Percentiles rank a stretch among this genome's conserved stretches.
Evolutionary conservation across 1,140 invertebrate species (phyloP).

Genomic region (Dreissena polymorpha): DNA sequence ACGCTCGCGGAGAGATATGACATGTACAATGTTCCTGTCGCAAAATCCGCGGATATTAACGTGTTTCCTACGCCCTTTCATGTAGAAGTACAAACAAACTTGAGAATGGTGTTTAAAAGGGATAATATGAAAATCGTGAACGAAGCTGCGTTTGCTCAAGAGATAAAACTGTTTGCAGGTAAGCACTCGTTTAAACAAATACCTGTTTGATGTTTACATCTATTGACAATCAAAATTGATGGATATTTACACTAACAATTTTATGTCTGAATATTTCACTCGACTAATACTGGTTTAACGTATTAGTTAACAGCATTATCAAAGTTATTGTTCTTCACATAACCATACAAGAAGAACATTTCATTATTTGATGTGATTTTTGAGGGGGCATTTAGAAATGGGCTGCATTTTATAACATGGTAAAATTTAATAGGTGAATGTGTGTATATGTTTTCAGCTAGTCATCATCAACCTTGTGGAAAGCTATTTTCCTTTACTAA

Average conservation of each 20-base stretch:
- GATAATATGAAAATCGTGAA: constrained; percentile 27
- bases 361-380: too few species aligned
- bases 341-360: too few species aligned
- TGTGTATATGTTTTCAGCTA: too few species aligned
- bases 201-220: not conserved
- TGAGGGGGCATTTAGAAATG: not conserved
- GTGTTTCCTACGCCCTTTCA: constrained; percentile 38
- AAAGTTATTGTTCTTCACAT: too few species aligned
- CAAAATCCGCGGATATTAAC: not conserved
- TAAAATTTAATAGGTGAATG: not conserved
- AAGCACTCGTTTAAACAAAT: not conserved
- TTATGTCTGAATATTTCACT: not conserved
- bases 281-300: not conserved
- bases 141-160: constrained; percentile 18
- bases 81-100: not conserved
- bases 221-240: not conserved
- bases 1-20: constrained; percentile 10
- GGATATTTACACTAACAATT: too few species aligned
- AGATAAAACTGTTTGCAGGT: constrained; percentile 41
- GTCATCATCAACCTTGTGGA: too few species aligned
- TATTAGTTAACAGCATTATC: too few species aligned
- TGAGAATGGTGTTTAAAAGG: constrained; percentile 22
- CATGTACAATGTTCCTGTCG: not conserved
- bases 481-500: too few species aligned
- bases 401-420: not conserved